Base-by-base conservation (phyloP, 2,113 vertebrate species). In the Notarius quadriscutis region DNA sequence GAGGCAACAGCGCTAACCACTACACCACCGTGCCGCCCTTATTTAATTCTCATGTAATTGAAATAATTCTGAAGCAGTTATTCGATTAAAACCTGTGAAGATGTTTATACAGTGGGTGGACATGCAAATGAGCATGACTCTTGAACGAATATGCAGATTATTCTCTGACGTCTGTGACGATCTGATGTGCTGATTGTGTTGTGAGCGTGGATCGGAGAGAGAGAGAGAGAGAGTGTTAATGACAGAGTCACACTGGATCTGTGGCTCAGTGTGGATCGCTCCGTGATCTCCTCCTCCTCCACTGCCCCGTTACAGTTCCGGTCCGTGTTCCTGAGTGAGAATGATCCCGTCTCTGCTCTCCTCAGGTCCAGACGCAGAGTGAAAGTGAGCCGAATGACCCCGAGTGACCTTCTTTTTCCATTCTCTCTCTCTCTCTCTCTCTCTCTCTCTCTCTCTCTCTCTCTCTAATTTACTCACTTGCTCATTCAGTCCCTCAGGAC, bases 371-470 rank as follows among this genome's bases (percentile, higher is more conserved):
- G 27, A 63, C 20, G 5, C 65, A n/a, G 20, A 27, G 22, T 75
- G 50, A 74, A 34, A 41, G n/a, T 34, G 25, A 30, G 63, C 34
- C 0, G 5, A 25, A 80, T 84, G 71, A 82, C 60, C 85, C 25
- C 0, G 15, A 62, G 6, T 81, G 65, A 82, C 67, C 30, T 82
- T 67, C 7, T 14, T 30, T 65, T n/a, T 60, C 53, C 22, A 63
- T 63, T 71, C 6, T 25, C 48, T 2, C 22, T 25, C 25, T 17
- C 50, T 79, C 69, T 81, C 55, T 75, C 58, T 30, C 7, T n/a
- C n/a, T n/a, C n/a, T 41, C 12, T 87, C 83, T 81, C 57, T 78
- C 34, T 79, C 14, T 67, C 41, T 67, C 51, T 65, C 57, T 14
- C n/a, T 79, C 12, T 67, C 58, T 65, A 2, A 27, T 34, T 15